Percentiles rank a stretch among this genome's conserved stretches.
Evolutionary conservation across 2,888 invertebrate genomes (phyloP).

Genomic region (Stenodema calcarata): DNA sequence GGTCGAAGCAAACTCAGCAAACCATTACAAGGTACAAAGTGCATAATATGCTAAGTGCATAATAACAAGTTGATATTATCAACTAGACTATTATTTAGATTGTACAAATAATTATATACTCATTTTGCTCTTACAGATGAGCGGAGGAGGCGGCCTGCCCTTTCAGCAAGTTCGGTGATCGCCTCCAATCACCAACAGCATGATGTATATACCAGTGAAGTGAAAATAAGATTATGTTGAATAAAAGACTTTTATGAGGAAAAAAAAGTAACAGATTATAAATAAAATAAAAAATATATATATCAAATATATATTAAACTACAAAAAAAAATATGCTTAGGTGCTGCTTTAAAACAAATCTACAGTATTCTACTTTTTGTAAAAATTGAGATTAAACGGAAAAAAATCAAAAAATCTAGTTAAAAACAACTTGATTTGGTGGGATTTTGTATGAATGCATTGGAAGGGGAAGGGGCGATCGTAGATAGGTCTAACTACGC

Average conservation of each 20-base stretch:
- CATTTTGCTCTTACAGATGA: constrained; percentile 25
- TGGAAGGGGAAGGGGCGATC: constrained; percentile 37
- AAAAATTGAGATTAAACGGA: constrained; percentile 36
- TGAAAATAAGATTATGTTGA: not conserved
- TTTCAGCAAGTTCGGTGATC: constrained; percentile 46
- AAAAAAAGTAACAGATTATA: constrained; percentile 40
- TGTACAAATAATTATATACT: too few species aligned
- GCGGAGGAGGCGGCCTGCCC: constrained; percentile 35
- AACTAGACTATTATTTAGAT: too few species aligned
- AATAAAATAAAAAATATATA: constrained; percentile 42
- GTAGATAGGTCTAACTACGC: not conserved
- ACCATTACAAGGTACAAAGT: too few species aligned
- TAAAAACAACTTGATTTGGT: constrained; percentile 6
- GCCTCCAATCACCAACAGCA: constrained; percentile 27
- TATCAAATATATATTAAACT: constrained; percentile 36
- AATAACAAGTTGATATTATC: too few species aligned
- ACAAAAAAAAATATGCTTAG: constrained; percentile 45
- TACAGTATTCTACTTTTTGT: constrained; percentile 45
- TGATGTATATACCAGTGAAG: constrained; percentile 41
- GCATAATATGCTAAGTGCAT: too few species aligned
- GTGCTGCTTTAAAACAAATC: constrained; percentile 42
- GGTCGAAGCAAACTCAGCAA: too few species aligned
- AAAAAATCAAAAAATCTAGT: constrained; percentile 20
- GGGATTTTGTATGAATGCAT: constrained; percentile 6
- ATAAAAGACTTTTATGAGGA: constrained; percentile 29